These are phyloP conservation scores for Alethe castanea DNA, from an alignment of 2,113 vertebrate genomes.

Conservation along the genomic window DNA sequence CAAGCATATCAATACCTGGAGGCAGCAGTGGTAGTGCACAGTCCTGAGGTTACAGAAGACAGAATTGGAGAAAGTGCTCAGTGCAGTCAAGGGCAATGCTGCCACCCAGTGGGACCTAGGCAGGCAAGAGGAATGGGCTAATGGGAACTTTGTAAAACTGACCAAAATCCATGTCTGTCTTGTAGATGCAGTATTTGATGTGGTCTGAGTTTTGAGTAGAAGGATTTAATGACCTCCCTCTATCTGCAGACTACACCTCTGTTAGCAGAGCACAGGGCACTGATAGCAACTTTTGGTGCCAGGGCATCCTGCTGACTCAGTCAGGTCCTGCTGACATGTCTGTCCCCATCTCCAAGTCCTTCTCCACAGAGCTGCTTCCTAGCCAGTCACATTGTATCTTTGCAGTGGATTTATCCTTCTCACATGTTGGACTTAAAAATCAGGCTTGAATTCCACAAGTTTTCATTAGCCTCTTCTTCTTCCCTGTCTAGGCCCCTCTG, in stretches of 20 bases:
- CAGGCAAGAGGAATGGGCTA: background rate
- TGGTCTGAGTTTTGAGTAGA: background rate
- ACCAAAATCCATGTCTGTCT: background rate
- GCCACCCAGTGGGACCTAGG: slow-evolving; percentile 53
- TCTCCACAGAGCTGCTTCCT: background rate
- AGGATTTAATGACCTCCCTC: background rate
- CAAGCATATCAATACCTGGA: background rate
- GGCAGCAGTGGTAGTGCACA: background rate
- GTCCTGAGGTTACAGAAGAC: background rate
- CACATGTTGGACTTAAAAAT: background rate
- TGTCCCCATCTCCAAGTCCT: background rate
- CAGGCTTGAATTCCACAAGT: background rate
- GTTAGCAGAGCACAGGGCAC: background rate
- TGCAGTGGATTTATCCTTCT: background rate
- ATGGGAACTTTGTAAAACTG: background rate
- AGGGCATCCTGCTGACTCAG: background rate
- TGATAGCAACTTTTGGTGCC: background rate
- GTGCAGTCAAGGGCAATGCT: slow-evolving; percentile 13
- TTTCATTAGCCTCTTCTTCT: background rate
- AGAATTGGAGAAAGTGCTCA: background rate
- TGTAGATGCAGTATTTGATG: background rate
- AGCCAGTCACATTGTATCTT: background rate
- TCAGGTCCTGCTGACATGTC: background rate
- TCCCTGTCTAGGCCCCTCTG: background rate
- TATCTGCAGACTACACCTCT: background rate